Conservation (phyloP, 2,888 invertebrate genomes). For the Hoplodrina ambigua region DNA sequence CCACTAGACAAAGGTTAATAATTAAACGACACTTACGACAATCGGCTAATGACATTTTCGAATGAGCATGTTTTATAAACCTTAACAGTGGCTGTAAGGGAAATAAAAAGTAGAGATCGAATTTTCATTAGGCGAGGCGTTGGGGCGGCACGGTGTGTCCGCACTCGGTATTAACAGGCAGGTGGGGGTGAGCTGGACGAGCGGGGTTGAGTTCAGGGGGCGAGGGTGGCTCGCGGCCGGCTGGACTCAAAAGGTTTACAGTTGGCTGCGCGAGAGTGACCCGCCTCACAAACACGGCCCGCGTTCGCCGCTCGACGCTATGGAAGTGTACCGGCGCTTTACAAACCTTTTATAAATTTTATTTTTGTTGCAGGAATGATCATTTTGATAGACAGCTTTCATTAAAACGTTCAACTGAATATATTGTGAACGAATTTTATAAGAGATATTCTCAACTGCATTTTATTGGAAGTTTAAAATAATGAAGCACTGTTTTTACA, state of each 20-base stretch:
- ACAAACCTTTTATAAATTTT: slow-evolving; percentile 71
- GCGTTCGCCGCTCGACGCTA: slow-evolving; percentile 77
- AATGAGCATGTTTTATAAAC: slow-evolving; percentile 74
- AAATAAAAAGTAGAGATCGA: slow-evolving; percentile 85
- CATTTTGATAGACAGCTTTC: slow-evolving; percentile 59
- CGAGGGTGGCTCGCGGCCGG: slow-evolving; percentile 79
- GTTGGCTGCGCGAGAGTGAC: slow-evolving; percentile 89
- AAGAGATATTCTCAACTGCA: slow-evolving; percentile 10
- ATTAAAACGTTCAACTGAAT: slow-evolving; percentile 51
- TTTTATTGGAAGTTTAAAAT: slow-evolving; percentile 2
- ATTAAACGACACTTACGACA: slow-evolving; percentile 28
- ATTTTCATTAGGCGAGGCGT: slow-evolving; percentile 89
- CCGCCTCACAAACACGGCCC: slow-evolving; percentile 88
- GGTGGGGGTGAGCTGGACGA: slow-evolving; percentile 55
- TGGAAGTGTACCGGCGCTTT: slow-evolving; percentile 78
- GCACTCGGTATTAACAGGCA: slow-evolving; percentile 81
- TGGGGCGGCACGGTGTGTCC: slow-evolving; percentile 86
- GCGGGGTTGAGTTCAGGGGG: slow-evolving; percentile 50
- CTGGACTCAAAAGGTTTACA: slow-evolving; percentile 89
- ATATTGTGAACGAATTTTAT: slow-evolving; percentile 44
- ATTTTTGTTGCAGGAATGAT: slow-evolving; percentile 67
- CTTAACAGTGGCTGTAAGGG: slow-evolving; percentile 72
- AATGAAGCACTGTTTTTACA: not conserved
- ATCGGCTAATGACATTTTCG: slow-evolving; percentile 70
- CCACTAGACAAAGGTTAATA: slow-evolving; percentile 39